phyloP scores from a whole-genome alignment of 2,797 vertebrate species.

The Pangasius larnaudii region DNA sequence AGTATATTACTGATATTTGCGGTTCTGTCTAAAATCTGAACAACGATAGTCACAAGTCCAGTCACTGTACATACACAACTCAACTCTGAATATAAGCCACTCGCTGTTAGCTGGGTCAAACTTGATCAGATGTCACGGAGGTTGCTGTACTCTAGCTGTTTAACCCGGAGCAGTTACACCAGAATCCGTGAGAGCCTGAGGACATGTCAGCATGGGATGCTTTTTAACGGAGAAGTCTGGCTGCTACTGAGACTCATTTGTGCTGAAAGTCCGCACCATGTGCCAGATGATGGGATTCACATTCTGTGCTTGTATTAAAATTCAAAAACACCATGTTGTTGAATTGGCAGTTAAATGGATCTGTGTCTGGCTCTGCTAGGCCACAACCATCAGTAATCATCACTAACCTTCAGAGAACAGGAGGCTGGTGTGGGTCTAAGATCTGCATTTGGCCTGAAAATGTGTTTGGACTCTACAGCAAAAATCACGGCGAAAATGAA shows the following conservation, averaged over 20 bases:
- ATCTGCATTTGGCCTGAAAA: neutral
- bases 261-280: neutral
- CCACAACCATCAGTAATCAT: neutral
- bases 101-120: neutral
- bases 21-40: neutral
- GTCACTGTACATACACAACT: neutral
- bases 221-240: neutral
- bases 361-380: neutral
- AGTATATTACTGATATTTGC: neutral
- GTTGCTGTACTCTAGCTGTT: neutral
- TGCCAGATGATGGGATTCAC: neutral
- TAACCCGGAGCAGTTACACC: neutral
- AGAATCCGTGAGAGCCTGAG: neutral
- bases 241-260: no score
- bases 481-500: neutral
- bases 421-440: neutral
- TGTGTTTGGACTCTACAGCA: neutral
- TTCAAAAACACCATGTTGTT: constrained; percentile 2
- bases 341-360: neutral
- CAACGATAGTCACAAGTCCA: neutral
- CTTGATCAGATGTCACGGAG: neutral
- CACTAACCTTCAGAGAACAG: neutral
- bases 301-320: neutral
- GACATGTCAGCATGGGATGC: neutral
- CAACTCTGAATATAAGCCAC: neutral